Evolutionary conservation across 2,113 vertebrate genomes (phyloP), one percentile per base, ranked within the genome.

Genomic region (Strix uralensis): DNA sequence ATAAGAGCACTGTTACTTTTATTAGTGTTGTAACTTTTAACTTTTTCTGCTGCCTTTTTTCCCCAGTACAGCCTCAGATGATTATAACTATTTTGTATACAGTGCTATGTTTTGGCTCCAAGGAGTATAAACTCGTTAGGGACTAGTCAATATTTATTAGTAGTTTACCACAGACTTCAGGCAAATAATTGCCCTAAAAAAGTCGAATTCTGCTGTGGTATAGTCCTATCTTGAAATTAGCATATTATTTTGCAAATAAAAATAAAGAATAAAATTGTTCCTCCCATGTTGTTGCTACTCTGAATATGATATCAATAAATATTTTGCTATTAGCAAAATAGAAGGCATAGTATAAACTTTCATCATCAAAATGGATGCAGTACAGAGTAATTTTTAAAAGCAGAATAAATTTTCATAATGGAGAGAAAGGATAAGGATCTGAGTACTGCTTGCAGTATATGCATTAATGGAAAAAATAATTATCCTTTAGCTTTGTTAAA

Each of bases 111-210:
- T 96, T 93, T 93, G 72, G 58, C 80, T 88, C 22, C n/a, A 77
- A 86, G 79, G n/a, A 88, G 7, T 36, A 52, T 36, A 75, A 90
- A 92, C 21, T 88, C 22, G 0, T 83, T 57, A 80, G 58, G 46
- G 67, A 95, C 90, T 65, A 49, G 13, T 80, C 75, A 92, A 44
- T 92, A 67, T 90, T 92, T 95, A 70, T 95, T 81, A 65, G 58
- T 27, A 77, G 58, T 83, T 93, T 80, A 49, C 80, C 32, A 29
- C 5, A 88, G 67, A 80, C 36, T 88, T 86, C 51, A 86, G 82
- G 88, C 90, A 90, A 90, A 72, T 38, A 14, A 4, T 81, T 85
- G 61, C 36, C 82, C 67, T 92, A 58, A 73, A 88, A 88, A 94
- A 49, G 34, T 42, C 75, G 30, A 85, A 80, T 92, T 92, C 54